Percentiles rank a stretch among this genome's conserved stretches.
These are phyloP conservation scores for Anthonomus grandis DNA, from an alignment of 1,140 invertebrate genomes.

Conservation along the genomic window DNA sequence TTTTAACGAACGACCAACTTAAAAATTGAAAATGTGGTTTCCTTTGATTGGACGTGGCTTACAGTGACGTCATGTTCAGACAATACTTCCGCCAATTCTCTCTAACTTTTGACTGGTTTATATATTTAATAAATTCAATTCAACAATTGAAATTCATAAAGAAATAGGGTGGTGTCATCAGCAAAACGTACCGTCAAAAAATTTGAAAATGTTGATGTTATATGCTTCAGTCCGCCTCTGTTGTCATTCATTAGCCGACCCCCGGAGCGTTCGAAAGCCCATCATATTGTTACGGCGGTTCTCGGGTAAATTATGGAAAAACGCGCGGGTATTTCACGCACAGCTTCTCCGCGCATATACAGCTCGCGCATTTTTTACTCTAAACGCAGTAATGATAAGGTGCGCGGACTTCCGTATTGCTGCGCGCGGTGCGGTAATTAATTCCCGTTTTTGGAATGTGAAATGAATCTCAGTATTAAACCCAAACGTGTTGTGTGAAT, in stretches of 20 bases:
- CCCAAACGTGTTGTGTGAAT: too few species aligned
- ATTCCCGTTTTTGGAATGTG: too few species aligned
- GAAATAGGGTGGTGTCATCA: not conserved
- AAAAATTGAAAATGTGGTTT: too few species aligned
- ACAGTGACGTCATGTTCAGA: not conserved
- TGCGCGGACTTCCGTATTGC: too few species aligned
- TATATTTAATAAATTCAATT: not conserved
- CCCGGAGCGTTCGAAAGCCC: not conserved
- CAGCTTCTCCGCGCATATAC: not conserved
- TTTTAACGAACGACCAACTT: too few species aligned
- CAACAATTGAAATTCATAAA: not conserved
- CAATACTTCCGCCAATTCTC: not conserved
- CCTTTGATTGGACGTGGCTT: not conserved
- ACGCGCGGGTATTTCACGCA: not conserved
- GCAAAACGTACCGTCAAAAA: not conserved
- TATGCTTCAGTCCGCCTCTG: not conserved
- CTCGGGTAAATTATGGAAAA: not conserved
- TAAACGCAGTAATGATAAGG: too few species aligned
- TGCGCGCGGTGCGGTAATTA: too few species aligned
- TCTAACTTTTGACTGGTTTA: not conserved
- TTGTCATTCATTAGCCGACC: not conserved
- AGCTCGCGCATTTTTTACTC: too few species aligned
- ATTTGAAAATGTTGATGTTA: not conserved
- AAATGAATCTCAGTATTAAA: too few species aligned
- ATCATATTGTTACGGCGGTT: not conserved